These are phyloP conservation scores for Clitarchus hookeri DNA, from an alignment of 2,888 invertebrate genomes.

Conservation along the genomic window DNA sequence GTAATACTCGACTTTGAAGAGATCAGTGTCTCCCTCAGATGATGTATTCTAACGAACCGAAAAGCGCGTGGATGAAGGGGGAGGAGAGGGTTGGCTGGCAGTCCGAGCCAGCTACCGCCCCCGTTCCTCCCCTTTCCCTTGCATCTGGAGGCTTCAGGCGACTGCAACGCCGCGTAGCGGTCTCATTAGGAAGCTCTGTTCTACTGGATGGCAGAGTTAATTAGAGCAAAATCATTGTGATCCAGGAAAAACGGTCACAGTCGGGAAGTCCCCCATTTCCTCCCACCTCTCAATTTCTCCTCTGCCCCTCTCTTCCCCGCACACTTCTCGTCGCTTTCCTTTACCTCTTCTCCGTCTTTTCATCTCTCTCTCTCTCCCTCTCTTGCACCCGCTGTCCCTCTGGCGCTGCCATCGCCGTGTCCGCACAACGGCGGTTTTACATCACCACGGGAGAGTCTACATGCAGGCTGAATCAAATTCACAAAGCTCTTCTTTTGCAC, in stretches of 20 bases:
- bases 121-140: neutral
- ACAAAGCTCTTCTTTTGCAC: neutral
- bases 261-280: slow-evolving; percentile 57
- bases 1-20: slow-evolving; percentile 27
- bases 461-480: neutral
- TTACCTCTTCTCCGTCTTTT: slow-evolving; percentile 22
- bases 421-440: neutral
- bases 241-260: slow-evolving; percentile 44
- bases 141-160: slow-evolving; percentile 24
- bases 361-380: slow-evolving; percentile 6
- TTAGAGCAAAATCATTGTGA: slow-evolving; percentile 38
- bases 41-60: slow-evolving; percentile 33
- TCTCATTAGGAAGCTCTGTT: slow-evolving; percentile 35
- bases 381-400: neutral
- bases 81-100: slow-evolving; percentile 33
- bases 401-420: neutral
- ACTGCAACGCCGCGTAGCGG: slow-evolving; percentile 30
- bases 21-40: slow-evolving; percentile 28
- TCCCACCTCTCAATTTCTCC: slow-evolving; percentile 58
- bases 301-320: slow-evolving; percentile 41
- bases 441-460: neutral
- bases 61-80: slow-evolving; percentile 23
- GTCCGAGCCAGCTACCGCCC: slow-evolving; percentile 22
- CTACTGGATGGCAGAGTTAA: slow-evolving; percentile 34
- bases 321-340: neutral